Conservation (phyloP, 2,113 vertebrate species). For the Indicator maculatus region DNA sequence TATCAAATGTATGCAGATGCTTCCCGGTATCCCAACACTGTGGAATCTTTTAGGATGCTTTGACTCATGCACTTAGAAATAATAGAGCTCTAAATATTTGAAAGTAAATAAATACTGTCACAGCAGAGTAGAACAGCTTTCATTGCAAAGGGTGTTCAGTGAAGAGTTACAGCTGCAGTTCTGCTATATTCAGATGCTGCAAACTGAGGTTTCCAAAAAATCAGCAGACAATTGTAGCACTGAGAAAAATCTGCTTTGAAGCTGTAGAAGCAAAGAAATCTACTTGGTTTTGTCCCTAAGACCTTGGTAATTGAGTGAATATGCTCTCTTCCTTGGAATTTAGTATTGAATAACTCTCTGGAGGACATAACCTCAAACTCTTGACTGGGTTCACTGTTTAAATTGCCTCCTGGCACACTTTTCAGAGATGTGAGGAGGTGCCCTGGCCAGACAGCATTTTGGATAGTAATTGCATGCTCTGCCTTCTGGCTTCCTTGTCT, state of each 20-base stretch:
- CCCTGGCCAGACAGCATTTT: neutral
- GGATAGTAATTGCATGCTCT: neutral
- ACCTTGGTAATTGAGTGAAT: neutral
- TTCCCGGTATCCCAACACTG: neutral
- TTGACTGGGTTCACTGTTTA: neutral
- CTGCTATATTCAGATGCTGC: constrained; percentile 80
- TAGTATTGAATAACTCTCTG: neutral
- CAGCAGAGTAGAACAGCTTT: neutral
- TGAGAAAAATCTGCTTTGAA: constrained; percentile 82
- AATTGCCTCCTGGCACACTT: neutral
- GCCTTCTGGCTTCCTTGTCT: neutral
- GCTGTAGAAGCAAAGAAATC: constrained; percentile 79
- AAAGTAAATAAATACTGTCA: neutral
- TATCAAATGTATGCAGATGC: neutral
- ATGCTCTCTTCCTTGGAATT: neutral
- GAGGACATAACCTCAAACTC: neutral
- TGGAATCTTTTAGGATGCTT: neutral
- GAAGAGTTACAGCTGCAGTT: neutral
- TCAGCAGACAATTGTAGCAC: constrained; percentile 84
- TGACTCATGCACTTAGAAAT: neutral
- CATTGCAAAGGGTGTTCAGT: neutral
- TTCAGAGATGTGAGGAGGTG: neutral
- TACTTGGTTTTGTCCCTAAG: neutral
- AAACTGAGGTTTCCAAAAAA: constrained; percentile 86
- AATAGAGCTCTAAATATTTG: neutral